Conservation (phyloP, 2,113 vertebrate genomes). For the Odocoileus virginianus region DNA sequence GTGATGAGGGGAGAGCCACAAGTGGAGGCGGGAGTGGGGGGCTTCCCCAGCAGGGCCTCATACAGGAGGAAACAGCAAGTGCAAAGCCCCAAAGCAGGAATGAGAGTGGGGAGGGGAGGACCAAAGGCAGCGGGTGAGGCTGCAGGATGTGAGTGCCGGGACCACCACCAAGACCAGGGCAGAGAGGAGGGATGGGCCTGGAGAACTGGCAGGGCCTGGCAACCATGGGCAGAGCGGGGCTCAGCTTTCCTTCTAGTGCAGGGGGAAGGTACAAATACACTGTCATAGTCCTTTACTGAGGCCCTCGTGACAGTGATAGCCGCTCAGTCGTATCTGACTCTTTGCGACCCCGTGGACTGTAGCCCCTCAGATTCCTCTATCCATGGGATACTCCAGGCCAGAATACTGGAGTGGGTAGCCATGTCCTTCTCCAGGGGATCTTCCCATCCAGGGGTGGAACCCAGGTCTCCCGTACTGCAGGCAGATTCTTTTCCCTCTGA, state of each 20-base stretch:
- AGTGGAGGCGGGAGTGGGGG: accelerated
- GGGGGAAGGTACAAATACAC: accelerated
- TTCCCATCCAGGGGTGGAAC: background rate
- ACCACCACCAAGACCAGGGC: accelerated
- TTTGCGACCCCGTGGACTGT: background rate
- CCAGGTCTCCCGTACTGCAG: background rate
- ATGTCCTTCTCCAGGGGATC: background rate
- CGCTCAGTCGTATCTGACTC: background rate
- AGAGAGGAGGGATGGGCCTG: background rate
- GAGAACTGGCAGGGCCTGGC: background rate
- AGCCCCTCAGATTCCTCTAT: background rate
- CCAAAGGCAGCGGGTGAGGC: background rate
- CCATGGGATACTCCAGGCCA: background rate
- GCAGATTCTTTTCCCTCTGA: background rate
- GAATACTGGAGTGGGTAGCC: background rate
- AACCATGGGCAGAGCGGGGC: accelerated
- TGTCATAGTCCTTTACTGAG: background rate
- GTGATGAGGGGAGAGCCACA: background rate
- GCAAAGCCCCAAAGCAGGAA: background rate
- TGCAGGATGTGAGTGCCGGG: background rate
- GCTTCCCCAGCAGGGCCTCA: background rate
- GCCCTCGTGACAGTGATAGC: background rate
- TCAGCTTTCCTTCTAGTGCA: background rate
- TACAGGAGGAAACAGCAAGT: background rate
- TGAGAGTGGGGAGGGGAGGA: background rate